phyloP scores from a whole-genome alignment of 1,140 invertebrate genomes.

The Bombyx mandarina region DNA sequence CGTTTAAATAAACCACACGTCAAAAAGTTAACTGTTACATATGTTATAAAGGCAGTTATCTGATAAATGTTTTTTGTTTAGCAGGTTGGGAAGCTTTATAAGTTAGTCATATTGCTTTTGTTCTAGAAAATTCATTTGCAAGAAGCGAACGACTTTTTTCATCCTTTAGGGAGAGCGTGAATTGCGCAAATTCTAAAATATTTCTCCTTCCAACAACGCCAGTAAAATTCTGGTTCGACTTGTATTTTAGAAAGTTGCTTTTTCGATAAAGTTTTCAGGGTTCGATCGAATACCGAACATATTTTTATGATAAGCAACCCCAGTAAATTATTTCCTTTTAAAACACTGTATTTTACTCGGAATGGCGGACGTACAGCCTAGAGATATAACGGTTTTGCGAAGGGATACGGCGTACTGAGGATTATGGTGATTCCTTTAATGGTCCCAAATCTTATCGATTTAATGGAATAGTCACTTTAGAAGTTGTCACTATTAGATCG shows the following conservation, averaged over 20 bases:
- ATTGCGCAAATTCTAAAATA: too few relatives aligned
- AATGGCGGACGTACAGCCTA: slow-evolving; percentile 11
- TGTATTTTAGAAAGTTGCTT: background rate
- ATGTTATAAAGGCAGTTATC: background rate
- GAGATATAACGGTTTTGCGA: slow-evolving; percentile 11
- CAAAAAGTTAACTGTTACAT: slow-evolving; percentile 3
- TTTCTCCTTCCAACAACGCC: background rate
- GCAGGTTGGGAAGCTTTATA: too few relatives aligned
- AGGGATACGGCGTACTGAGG: slow-evolving; percentile 3
- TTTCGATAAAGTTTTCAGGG: slow-evolving; percentile 5
- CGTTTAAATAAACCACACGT: slow-evolving; percentile 6
- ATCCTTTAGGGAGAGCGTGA: too few relatives aligned
- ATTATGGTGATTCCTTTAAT: slow-evolving; percentile 18
- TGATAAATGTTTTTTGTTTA: too few relatives aligned
- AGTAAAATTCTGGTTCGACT: background rate
- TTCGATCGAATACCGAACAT: slow-evolving; percentile 14
- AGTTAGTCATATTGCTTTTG: too few relatives aligned
- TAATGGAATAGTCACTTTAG: background rate
- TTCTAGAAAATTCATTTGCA: too few relatives aligned
- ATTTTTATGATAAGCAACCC: slow-evolving; percentile 22
- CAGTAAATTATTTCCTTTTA: slow-evolving; percentile 8
- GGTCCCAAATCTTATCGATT: slow-evolving; percentile 15
- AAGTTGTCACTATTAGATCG: too few relatives aligned
- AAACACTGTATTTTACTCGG: slow-evolving; percentile 16
- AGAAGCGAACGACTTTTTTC: too few relatives aligned